Base-by-base conservation (phyloP, 2,113 vertebrate genomes). In the Grallaria varia region DNA sequence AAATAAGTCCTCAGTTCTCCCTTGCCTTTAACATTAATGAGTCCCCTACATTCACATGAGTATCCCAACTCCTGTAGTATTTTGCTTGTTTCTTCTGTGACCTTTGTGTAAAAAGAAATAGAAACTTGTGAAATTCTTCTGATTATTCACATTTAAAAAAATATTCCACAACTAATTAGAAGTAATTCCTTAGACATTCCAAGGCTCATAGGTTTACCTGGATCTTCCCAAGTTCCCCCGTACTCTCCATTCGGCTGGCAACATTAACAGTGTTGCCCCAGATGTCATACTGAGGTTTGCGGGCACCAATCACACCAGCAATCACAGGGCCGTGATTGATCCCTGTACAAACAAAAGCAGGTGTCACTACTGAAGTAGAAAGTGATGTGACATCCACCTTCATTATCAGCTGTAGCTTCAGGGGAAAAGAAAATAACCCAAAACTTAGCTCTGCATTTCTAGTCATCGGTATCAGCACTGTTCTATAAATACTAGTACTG, bases 251-350 rank as follows among this genome's bases (percentile, higher is more conserved):
- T 7, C 99, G 96, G 87, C 99, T 99, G 30, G 99, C 99, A 3
- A 99, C 99, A 2, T 99, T 99, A 10, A 99, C 99, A 0, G 99
- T 99, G 97, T 99, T 99, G 37, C 99, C 99, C 99, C 99, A 99
- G 21, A 99, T 99, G 83, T 99, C 99, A 2, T 99, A 99, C 96
- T 99, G 99, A 37, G 99, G 99, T 42, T 99, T 99, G 44, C 99
- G 98, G n/a, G 99, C 99, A 31, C 99, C 99, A 3, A 99, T 99
- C 80, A 99, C 99, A 18, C 99, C 99, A 9, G 99, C 99, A 24
- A 99, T 99, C 78, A 99, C 99, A 2, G 99, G 99, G 53, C 99
- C 99, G 0, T 99, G 98, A 92, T 99, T 99, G 89, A 99, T 99
- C 23, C 99, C 99, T 99, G 93, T 9, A 58, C 4, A 76, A 62